These are phyloP conservation scores for Sclerodermus sp. DNA, from an alignment of 2,888 invertebrate genomes.

Conservation along the genomic window DNA sequence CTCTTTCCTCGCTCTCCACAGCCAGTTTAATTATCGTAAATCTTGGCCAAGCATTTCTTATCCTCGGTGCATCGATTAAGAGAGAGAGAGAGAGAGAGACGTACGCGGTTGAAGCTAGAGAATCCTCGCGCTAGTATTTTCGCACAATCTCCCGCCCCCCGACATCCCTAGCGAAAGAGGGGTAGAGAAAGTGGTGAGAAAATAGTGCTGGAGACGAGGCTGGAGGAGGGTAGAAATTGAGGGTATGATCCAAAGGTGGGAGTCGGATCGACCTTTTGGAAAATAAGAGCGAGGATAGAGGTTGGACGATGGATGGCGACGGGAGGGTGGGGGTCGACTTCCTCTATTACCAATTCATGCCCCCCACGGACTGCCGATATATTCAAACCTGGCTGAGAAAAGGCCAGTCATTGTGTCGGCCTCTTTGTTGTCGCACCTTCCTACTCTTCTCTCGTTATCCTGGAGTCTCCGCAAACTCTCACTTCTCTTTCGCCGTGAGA, in stretches of 20 bases:
- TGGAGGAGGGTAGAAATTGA: conserved; percentile 27
- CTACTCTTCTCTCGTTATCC: conserved; percentile 33
- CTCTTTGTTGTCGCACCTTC: conserved; percentile 33
- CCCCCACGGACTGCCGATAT: conserved; percentile 34
- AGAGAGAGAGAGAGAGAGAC: too few relatives aligned
- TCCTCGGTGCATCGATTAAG: too few relatives aligned
- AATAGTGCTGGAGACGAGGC: conserved; percentile 10
- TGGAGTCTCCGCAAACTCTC: conserved; percentile 21
- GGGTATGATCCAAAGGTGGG: conserved; percentile 27
- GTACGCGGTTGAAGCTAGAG: too few relatives aligned
- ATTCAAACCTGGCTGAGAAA: conserved; percentile 36
- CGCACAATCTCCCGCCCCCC: too few relatives aligned
- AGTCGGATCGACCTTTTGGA: conserved; percentile 31
- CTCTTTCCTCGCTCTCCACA: too few relatives aligned
- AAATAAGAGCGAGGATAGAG: conserved; percentile 22
- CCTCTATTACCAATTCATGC: conserved; percentile 47
- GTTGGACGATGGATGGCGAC: conserved; percentile 2
- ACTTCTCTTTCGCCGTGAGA: conserved; percentile 29
- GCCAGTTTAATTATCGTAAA: too few relatives aligned
- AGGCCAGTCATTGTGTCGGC: conserved; percentile 39
- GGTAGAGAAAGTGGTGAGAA: neutral
- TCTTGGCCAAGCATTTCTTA: too few relatives aligned
- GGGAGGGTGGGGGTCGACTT: conserved; percentile 18
- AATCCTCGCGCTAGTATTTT: too few relatives aligned
- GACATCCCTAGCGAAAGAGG: too few relatives aligned